Percentiles rank a stretch among this genome's conserved stretches.
phyloP scores from a whole-genome alignment of 2,113 vertebrate genomes.

The Pavo muticus region DNA sequence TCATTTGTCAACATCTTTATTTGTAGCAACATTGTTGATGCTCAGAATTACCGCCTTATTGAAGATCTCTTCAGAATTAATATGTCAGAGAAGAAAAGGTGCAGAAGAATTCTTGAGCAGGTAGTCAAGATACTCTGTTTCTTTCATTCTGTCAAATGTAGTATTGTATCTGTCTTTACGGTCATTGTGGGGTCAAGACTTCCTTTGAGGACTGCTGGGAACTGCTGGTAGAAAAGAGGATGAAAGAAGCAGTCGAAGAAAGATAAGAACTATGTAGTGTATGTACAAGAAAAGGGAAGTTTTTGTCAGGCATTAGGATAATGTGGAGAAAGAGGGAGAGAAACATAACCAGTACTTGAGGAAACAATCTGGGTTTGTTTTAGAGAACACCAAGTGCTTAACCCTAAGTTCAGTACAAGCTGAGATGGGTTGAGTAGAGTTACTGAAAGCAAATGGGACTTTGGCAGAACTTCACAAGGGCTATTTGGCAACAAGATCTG shows the following conservation, averaged over 20 bases:
- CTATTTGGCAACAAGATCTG: background rate
- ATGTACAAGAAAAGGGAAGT: background rate
- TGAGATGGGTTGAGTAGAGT: background rate
- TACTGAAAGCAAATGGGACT: background rate
- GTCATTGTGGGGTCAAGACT: background rate
- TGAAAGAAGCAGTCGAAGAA: background rate
- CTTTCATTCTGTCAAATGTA: background rate
- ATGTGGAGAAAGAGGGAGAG: background rate
- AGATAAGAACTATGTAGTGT: background rate
- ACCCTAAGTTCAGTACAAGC: background rate
- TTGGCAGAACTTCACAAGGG: background rate
- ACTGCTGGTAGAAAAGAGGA: background rate
- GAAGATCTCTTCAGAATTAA: slow-evolving; percentile 96
- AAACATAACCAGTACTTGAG: background rate
- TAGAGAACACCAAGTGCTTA: background rate
- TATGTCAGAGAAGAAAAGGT: slow-evolving; percentile 94
- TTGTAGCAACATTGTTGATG: slow-evolving; percentile 95
- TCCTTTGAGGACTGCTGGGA: background rate
- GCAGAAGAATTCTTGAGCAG: slow-evolving; percentile 95
- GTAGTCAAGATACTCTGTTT: slow-evolving; percentile 66
- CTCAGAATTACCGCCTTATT: slow-evolving; percentile 94
- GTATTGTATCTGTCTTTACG: background rate
- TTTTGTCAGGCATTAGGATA: background rate
- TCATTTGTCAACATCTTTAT: slow-evolving; percentile 26
- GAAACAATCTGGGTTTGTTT: background rate